Evolutionary conservation across 2,113 vertebrate genomes (phyloP).

Genomic region (Tringa solitaria): DNA sequence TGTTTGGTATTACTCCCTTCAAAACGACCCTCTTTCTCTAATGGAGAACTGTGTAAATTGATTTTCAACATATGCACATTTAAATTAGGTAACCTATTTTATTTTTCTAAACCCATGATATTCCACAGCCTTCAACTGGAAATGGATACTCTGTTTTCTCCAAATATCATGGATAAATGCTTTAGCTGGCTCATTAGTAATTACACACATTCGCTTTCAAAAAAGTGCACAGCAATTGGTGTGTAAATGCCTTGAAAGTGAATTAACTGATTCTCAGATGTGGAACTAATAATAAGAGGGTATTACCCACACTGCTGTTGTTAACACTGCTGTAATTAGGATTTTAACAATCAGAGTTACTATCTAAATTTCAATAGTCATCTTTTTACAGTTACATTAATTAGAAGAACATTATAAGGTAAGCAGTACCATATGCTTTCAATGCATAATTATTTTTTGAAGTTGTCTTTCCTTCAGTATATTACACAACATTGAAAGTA

Average conservation of each 20-base stretch:
- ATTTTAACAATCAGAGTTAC: conserved; percentile 29
- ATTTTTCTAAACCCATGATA: neutral
- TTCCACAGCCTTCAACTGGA: neutral
- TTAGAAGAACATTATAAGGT: neutral
- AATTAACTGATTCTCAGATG: neutral
- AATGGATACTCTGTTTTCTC: neutral
- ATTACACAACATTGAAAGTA: neutral
- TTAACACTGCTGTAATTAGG: conserved; percentile 44
- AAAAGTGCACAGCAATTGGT: neutral
- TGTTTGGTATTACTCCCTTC: neutral
- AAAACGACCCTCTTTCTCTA: neutral
- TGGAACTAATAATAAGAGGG: conserved; percentile 2
- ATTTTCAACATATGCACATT: neutral
- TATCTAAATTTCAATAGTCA: neutral
- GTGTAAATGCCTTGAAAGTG: conserved; percentile 1
- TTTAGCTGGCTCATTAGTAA: neutral
- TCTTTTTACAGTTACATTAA: neutral
- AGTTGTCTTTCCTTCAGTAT: neutral
- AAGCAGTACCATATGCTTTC: conserved; percentile 4
- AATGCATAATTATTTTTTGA: neutral
- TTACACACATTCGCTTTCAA: neutral
- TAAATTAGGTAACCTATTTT: neutral
- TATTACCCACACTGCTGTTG: neutral
- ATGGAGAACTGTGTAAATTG: neutral
- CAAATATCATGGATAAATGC: neutral